These are phyloP conservation scores for Halichondria panicea DNA, from an alignment of 37 sponge, comb jelly and placozoan species.

Conservation along the genomic window DNA sequence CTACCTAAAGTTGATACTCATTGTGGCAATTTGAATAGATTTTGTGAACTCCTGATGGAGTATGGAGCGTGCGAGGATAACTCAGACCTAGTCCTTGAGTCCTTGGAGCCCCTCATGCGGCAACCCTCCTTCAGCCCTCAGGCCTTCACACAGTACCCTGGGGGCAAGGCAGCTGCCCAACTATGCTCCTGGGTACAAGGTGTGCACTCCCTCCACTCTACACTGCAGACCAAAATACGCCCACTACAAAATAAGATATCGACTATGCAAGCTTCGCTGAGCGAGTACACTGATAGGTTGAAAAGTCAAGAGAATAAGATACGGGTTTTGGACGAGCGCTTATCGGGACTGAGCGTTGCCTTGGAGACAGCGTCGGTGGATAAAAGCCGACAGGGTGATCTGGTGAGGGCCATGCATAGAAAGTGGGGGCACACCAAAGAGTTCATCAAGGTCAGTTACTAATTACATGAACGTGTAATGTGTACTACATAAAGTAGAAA, in stretches of 20 bases:
- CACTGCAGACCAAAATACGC: constrained; percentile 53
- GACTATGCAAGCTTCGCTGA: constrained; percentile 44
- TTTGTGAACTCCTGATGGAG: constrained; percentile 52
- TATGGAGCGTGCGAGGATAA: constrained; percentile 37
- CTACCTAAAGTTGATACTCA: neutral
- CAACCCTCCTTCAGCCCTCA: constrained; percentile 23
- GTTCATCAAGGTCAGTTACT: constrained; percentile 42
- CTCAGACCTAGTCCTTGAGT: constrained; percentile 48
- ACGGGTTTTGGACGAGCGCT: constrained; percentile 46
- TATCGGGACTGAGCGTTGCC: constrained; percentile 45
- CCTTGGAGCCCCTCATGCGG: constrained; percentile 35
- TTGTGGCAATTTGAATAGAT: constrained; percentile 16
- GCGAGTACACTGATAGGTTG: constrained; percentile 57
- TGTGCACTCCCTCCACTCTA: constrained; percentile 23
- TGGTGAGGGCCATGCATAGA: constrained; percentile 39
- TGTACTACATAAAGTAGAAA: too few species aligned
- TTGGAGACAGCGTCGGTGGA: constrained; percentile 70
- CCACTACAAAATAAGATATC: constrained; percentile 48
- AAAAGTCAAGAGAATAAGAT: constrained; percentile 52
- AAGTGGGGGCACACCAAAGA: constrained; percentile 41
- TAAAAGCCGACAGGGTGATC: constrained; percentile 46
- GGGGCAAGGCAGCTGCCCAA: constrained; percentile 48
- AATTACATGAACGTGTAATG: too few species aligned
- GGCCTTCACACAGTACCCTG: constrained; percentile 2
- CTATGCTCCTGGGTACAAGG: constrained; percentile 62